Base-by-base conservation (phyloP, 2,113 vertebrate species). In the Bambusicola thoracicus region DNA sequence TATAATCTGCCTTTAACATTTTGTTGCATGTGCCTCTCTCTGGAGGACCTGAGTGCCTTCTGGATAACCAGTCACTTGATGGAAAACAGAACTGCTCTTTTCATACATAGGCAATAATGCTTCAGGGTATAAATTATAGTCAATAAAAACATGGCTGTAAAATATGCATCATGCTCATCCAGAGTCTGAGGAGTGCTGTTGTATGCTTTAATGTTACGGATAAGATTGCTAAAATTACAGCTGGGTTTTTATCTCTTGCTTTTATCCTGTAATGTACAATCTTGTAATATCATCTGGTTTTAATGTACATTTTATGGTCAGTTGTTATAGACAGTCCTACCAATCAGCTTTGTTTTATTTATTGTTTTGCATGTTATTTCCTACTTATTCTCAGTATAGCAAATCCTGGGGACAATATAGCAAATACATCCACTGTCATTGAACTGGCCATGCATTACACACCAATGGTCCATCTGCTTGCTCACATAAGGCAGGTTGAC, bases 181-280 rank as follows among this genome's bases (percentile, higher is more conserved):
- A 41, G 61, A 70, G 69, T n/a, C 66, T 5, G 7, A 68, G 77
- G 36, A 79, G 66, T 6, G 0, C 79, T 66, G 55, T 36, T 91
- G 68, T 75, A 43, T 44, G n/a, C 79, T 80, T 84, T 77, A 81
- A 73, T 53, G 66, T 68, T 55, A 85, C 49, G 85, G 77, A 34
- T 77, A 72, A 34, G 62, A 41, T 29, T 65, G 69, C 67, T 85
- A 41, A 84, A 89, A 94, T 81, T 84, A 70, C 70, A 84, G 81
- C 66, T 93, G 86, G 18, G 34, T 80, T 96, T 96, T 92, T 81
- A 76, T 87, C 70, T 73, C 70, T 25, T 62, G 27, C 69, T 93
- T 20, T 88, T 72, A n/a, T 43, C 73, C 51, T 74, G 15, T 62
- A 76, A 17, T 46, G 51, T 56, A 48, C 24, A 30, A 46, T 75